Evolutionary conservation across 2,797 vertebrate species (phyloP), one percentile per base, ranked within the genome.

Genomic region (Tadarida brasiliensis): DNA sequence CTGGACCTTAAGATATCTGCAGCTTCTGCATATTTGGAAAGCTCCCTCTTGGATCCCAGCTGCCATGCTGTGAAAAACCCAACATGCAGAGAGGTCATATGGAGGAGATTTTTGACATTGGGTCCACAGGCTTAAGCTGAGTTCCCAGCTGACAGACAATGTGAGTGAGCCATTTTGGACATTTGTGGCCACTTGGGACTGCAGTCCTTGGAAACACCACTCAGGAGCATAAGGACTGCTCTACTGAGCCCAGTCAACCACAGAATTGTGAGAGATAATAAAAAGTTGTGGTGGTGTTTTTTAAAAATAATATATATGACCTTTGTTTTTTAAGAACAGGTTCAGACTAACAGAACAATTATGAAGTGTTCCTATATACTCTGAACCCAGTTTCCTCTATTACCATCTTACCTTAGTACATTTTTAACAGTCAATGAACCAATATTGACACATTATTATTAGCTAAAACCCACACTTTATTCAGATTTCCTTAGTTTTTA

Each of bases 301-400:
- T 16, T 47, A 39, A 39, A 39, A 24, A 24, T 44, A 71, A 28
- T 54, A 54, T 11, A 67, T 26, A 70, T 49, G 47, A 56, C 11
- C 12, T 80, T 74, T 22, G 35, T 44, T 44, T 44, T 57, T 87
- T 82, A 35, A 87, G 54, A 77, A 28, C 3, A 70, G 44, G 20
- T 82, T 76, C 59, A 89, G 24, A 71, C 78, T 94, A 74, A 76
- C 7, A 81, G 68, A 71, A 94, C 83, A 22, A 71, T 74, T 90
- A 49, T 11, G 54, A 91, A 77, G 17, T 81, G 76, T 77, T 65
- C n/a, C 30, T 26, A 5, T 70, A 70, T 63, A 76, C 17, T 15
- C 33, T 59, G 16, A 82, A 87, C 20, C 35, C 16, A 65, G 17
- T 22, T 54, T 71, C 73, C 70, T 44, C 35, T 73, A 28, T 49